phyloP scores from a whole-genome alignment of 2,888 invertebrate genomes.

The Volucella inanis region DNA sequence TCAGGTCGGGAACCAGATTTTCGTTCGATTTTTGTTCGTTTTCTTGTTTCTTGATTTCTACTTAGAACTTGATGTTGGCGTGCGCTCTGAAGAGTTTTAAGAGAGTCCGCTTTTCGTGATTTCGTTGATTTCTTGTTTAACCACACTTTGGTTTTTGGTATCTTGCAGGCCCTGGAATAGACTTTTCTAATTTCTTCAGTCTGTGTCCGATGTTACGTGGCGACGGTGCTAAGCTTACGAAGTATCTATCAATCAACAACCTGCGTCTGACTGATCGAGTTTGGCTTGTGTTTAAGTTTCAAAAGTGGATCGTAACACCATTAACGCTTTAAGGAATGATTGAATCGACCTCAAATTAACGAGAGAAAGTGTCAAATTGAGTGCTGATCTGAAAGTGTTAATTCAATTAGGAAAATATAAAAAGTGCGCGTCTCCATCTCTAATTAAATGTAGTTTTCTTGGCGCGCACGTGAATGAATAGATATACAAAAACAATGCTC shows the following conservation, averaged over 20 bases:
- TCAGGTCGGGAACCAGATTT: conserved; percentile 34
- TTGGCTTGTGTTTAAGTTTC: conserved; percentile 6
- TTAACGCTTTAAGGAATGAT: background rate
- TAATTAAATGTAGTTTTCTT: background rate
- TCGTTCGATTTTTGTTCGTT: background rate
- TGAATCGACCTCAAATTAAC: background rate
- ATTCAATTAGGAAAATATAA: conserved; percentile 22
- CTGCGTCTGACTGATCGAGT: conserved; percentile 6
- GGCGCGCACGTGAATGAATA: conserved; percentile 24
- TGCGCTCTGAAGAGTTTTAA: conserved; percentile 42
- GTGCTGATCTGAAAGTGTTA: conserved; percentile 17
- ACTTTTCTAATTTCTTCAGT: conserved; percentile 64
- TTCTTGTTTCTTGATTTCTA: conserved; percentile 1
- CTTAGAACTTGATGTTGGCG: conserved; percentile 21
- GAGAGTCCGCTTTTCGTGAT: conserved; percentile 42
- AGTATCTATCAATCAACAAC: conserved; percentile 3
- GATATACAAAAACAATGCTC: conserved; percentile 55
- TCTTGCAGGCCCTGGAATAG: conserved; percentile 50
- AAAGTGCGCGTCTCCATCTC: conserved; percentile 15
- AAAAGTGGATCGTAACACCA: background rate
- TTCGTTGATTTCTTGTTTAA: conserved; percentile 46
- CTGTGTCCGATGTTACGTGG: conserved; percentile 70
- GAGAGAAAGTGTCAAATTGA: conserved; percentile 58
- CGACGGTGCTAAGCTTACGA: conserved; percentile 52
- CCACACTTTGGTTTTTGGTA: conserved; percentile 16